Conservation (phyloP, 1,140 invertebrate genomes). For the Mycetomoellerius zeteki region DNA sequence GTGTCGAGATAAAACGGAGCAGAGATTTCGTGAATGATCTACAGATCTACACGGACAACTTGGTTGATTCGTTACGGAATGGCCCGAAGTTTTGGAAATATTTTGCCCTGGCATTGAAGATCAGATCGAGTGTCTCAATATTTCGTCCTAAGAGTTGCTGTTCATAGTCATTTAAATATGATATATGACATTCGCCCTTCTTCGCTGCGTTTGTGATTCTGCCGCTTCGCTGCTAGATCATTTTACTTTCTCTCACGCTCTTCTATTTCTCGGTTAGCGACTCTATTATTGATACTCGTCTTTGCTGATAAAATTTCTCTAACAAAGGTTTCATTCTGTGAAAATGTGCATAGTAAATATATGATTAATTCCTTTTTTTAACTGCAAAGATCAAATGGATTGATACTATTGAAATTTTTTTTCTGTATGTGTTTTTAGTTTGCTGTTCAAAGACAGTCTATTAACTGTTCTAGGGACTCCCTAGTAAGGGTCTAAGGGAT, state of each 20-base stretch:
- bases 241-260: constrained; percentile 57
- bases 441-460: too few species aligned
- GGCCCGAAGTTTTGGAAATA: constrained; percentile 84
- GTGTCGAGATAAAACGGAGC: not conserved
- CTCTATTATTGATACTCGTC: constrained; percentile 57
- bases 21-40: constrained; percentile 64
- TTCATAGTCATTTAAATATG: constrained; percentile 74
- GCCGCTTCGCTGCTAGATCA: not conserved
- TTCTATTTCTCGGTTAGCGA: constrained; percentile 19
- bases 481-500: too few species aligned
- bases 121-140: constrained; percentile 80
- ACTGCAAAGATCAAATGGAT: constrained; percentile 50
- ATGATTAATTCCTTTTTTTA: constrained; percentile 43
- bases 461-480: not conserved
- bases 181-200: constrained; percentile 62
- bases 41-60: not conserved
- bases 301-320: constrained; percentile 10
- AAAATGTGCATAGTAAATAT: not conserved
- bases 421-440: not conserved
- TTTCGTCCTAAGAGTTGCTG: constrained; percentile 71
- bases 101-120: constrained; percentile 68
- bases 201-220: not conserved
- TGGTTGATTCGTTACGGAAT: constrained; percentile 79
- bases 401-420: constrained; percentile 26
- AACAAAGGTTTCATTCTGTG: not conserved